phyloP scores from a whole-genome alignment of 64 coral and sea anemone genomes.

The Stichodactyla mertensii region DNA sequence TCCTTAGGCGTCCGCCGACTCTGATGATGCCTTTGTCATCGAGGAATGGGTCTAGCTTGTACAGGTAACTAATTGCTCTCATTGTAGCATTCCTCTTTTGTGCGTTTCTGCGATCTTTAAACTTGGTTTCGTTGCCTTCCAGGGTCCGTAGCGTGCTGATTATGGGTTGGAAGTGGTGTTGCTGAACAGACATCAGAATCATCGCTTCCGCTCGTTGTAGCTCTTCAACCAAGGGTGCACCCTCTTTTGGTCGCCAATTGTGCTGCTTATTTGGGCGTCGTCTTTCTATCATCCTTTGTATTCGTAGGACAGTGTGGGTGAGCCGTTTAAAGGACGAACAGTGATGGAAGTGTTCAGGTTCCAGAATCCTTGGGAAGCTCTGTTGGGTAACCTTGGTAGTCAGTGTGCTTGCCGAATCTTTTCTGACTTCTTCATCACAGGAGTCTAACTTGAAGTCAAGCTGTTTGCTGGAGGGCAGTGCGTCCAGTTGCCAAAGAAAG shows the following conservation, averaged over 20 bases:
- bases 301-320: constrained; percentile 11
- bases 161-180: neutral
- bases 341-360: constrained; percentile 25
- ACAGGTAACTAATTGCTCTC: constrained; percentile 15
- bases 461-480: neutral
- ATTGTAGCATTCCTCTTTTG: neutral
- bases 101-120: neutral
- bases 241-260: constrained; percentile 59
- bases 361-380: neutral
- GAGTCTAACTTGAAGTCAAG: neutral
- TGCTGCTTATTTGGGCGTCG: constrained; percentile 38
- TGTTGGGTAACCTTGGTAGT: neutral
- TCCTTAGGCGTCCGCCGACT: constrained; percentile 13
- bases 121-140: constrained; percentile 25
- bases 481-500: neutral
- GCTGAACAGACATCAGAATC: constrained; percentile 37
- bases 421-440: neutral
- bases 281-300: constrained; percentile 61
- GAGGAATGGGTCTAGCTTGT: constrained; percentile 34
- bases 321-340: constrained; percentile 52
- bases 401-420: constrained; percentile 7
- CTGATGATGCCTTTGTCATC: neutral
- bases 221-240: constrained; percentile 37
- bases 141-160: neutral
- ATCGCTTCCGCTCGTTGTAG: constrained; percentile 12